Evolutionary conservation across 2,888 invertebrate genomes (phyloP), one percentile per base, ranked within the genome.

Genomic region (Cosmia trapezina): DNA sequence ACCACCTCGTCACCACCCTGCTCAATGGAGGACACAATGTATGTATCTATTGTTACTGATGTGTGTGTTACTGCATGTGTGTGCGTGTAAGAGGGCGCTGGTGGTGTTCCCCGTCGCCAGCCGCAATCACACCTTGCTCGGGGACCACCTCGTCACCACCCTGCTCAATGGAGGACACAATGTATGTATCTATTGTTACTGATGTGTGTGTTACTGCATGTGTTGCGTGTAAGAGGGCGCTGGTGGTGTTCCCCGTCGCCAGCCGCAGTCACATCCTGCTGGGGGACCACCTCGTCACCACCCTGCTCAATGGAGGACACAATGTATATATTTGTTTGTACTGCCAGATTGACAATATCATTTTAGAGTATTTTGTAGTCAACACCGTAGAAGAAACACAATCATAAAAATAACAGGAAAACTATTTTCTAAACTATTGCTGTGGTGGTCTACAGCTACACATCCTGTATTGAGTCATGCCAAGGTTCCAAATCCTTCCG

Each of bases 1-100:
- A 91, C 57, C 90, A 90, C 7, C 51, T 92, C 0, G 92, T 91
- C 5, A 84, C 72, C 22, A 88, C 83, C 37, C 72, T 93, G 51
- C 71, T 90, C 12, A 80, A 87, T 14, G 92, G 86, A 45, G 93
- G 92, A 6, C 90, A 93, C 78, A 87, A 92, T 88, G 93, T 93
- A 86, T 54, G 43, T 22, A 22, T 14, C 37, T 47, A 8, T 49
- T n/a, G 17, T 11, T 68, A 17, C 17, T 11, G 1, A 47, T 60
- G 11, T 12, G 2, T 41, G 8, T 28, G 28, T 17, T 45, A 4
- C 56, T 83, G 73, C 65, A 70, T 0, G n/a, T 71, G 68, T 70
- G 85, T 70, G 71, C 47, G 45, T 81, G 86, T 91, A 45, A 45
- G 45, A 45, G 45, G 14, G 0, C 1, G 45, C 45, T 14, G 45